These are phyloP conservation scores for Calameuta pallipes DNA, from an alignment of 2,888 invertebrate species.

Conservation along the genomic window DNA sequence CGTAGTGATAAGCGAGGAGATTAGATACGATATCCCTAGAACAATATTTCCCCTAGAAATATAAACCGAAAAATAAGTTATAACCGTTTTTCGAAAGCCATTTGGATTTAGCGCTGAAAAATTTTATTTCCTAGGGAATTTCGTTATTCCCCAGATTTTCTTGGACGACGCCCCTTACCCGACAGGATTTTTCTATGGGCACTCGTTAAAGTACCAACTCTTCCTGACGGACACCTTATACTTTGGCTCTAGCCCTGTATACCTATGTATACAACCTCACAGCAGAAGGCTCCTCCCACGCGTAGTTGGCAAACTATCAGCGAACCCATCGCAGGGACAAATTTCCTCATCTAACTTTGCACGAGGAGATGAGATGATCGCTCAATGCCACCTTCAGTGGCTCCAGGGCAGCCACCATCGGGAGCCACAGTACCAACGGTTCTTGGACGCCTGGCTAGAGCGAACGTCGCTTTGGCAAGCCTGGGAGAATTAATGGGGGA, in stretches of 20 bases:
- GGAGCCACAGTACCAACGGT: background rate
- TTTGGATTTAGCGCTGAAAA: background rate
- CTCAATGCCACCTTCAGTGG: constrained; percentile 56
- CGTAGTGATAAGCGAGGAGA: background rate
- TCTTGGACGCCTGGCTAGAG: background rate
- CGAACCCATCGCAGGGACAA: constrained; percentile 63
- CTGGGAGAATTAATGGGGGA: constrained; percentile 54
- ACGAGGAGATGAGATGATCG: constrained; percentile 63
- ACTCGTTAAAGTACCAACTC: constrained; percentile 34
- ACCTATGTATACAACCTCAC: background rate
- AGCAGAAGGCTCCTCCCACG: constrained; percentile 25
- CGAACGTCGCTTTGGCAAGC: constrained; percentile 16
- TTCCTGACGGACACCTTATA: constrained; percentile 19
- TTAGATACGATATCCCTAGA: background rate
- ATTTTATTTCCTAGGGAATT: background rate
- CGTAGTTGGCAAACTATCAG: constrained; percentile 61
- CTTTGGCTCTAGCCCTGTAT: background rate
- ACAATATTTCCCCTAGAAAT: background rate
- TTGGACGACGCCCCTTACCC: constrained; percentile 18
- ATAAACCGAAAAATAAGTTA: background rate
- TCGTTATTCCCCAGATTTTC: background rate
- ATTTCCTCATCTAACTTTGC: constrained; percentile 66
- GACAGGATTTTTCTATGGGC: constrained; percentile 36
- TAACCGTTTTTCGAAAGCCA: background rate
- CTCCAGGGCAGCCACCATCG: background rate